These are phyloP conservation scores for Xiphophorus couchianus DNA, from an alignment of 2,113 vertebrate genomes.

Conservation along the genomic window DNA sequence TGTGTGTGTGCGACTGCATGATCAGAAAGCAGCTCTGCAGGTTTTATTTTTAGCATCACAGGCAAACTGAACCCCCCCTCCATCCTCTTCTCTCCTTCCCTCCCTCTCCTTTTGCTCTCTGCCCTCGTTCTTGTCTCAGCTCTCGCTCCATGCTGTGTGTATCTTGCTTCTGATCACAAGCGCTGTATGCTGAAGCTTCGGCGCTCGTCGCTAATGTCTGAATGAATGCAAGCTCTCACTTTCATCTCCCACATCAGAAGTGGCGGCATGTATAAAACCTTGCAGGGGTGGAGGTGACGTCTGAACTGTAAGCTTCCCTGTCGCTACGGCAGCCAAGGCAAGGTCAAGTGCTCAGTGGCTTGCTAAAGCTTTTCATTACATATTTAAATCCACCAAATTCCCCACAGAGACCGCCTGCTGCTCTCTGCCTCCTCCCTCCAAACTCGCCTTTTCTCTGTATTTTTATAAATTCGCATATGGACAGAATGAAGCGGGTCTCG, in stretches of 20 bases:
- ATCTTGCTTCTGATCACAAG: background rate
- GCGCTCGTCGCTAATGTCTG: slow-evolving; percentile 50
- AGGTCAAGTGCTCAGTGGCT: slow-evolving; percentile 64
- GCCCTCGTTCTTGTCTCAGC: slow-evolving; percentile 59
- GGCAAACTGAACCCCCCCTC: slow-evolving; percentile 55
- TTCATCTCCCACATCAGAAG: slow-evolving; percentile 18
- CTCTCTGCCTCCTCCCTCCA: background rate
- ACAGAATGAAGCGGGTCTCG: slow-evolving; percentile 24
- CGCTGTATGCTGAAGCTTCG: slow-evolving; percentile 9
- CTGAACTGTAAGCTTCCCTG: slow-evolving; percentile 48
- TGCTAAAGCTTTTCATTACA: slow-evolving; percentile 56
- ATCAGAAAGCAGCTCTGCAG: slow-evolving; percentile 67
- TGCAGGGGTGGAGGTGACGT: slow-evolving; percentile 46
- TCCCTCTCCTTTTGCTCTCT: slow-evolving; percentile 31
- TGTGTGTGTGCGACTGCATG: slow-evolving; percentile 55
- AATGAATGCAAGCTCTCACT: slow-evolving; percentile 43
- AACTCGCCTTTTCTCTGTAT: slow-evolving; percentile 26
- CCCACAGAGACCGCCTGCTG: slow-evolving; percentile 38
- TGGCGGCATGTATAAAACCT: slow-evolving; percentile 31
- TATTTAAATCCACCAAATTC: slow-evolving; percentile 54
- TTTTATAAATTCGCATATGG: slow-evolving; percentile 38
- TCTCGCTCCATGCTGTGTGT: slow-evolving; percentile 28
- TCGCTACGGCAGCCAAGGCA: slow-evolving; percentile 50
- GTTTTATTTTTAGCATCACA: slow-evolving; percentile 80
- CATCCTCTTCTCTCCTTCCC: background rate